A percentile compares a stretch with the other conserved stretches of the same genome.
These are phyloP conservation scores for Phataginus tetradactyla DNA, from an alignment of 2,797 vertebrate genomes.

Conservation along the genomic window DNA sequence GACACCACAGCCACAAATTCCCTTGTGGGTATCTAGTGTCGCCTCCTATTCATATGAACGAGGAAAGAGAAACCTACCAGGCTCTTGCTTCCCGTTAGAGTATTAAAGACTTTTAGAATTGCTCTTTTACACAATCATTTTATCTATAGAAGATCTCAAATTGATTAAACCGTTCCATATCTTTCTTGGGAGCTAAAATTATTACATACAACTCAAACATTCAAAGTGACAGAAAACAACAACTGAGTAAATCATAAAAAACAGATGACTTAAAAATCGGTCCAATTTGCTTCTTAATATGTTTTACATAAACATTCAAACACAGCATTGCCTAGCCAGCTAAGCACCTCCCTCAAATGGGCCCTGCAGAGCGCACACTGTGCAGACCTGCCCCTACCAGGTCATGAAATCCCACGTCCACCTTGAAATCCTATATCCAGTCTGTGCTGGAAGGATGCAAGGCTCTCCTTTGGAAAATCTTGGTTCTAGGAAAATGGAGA, in stretches of 20 bases:
- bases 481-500: background rate
- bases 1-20: background rate
- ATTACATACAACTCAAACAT: background rate
- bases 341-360: background rate
- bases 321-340: background rate
- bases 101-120: background rate
- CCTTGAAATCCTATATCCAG: background rate
- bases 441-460: background rate
- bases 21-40: background rate
- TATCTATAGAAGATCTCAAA: background rate
- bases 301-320: background rate
- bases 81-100: background rate
- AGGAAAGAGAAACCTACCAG: background rate
- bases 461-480: background rate
- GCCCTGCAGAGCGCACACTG: too few relatives aligned
- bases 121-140: background rate
- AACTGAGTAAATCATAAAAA: background rate
- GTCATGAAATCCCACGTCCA: background rate
- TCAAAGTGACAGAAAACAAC: background rate
- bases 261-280: background rate
- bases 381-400: fast-evolving
- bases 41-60: conserved; percentile 8
- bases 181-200: background rate
- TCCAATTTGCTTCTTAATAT: background rate
- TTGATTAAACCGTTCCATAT: background rate